Conservation (phyloP, 1,140 invertebrate genomes). For the Drosophila nikananu region DNA sequence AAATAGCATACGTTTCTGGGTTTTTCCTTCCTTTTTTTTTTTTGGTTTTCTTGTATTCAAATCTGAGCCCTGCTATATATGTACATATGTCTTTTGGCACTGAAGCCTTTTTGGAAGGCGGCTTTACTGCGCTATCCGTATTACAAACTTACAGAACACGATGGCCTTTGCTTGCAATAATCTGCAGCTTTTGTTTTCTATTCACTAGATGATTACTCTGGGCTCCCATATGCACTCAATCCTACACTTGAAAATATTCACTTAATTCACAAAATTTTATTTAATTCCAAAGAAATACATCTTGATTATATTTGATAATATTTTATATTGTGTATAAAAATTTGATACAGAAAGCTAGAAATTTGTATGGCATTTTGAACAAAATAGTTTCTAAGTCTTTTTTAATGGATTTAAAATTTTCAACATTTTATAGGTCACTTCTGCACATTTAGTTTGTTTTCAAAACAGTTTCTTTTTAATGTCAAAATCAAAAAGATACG, state of each 20-base stretch:
- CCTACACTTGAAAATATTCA: not conserved
- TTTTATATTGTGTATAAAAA: not conserved
- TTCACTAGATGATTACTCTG: conserved; percentile 22
- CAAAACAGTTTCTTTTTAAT: no score
- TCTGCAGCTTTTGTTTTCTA: conserved; percentile 33
- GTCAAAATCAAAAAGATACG: no score
- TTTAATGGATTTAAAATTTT: not conserved
- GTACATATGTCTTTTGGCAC: not conserved
- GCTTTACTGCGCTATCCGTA: not conserved
- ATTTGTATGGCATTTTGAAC: not conserved
- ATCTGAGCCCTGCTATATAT: not conserved
- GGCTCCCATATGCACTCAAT: conserved; percentile 26
- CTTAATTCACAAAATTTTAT: not conserved
- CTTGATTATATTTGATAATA: not conserved
- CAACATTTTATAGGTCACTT: not conserved
- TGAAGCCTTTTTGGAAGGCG: not conserved
- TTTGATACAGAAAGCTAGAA: not conserved
- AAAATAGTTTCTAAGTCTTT: not conserved
- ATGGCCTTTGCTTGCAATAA: conserved; percentile 13
- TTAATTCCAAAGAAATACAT: not conserved
- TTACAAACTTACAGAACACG: not conserved
- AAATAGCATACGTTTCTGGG: not conserved
- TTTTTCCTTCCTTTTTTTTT: not conserved
- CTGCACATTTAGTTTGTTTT: no score
- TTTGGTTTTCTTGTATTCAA: not conserved